Evolutionary conservation across 2,888 invertebrate species (phyloP).

Genomic region (Andrena bucephala): DNA sequence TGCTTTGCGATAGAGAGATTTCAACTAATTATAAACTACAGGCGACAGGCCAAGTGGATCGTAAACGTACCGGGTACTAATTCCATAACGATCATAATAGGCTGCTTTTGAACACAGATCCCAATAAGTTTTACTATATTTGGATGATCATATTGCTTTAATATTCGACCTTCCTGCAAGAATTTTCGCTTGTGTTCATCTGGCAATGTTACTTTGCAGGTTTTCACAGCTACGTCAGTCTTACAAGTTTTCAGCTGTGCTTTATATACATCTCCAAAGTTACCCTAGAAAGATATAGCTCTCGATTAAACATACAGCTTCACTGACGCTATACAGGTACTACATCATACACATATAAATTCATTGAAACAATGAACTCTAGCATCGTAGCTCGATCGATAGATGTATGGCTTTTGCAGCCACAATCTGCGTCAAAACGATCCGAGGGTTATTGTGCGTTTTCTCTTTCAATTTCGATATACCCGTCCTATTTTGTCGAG

Average conservation of each 20-base stretch:
- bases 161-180: constrained; percentile 96
- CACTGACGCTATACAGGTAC: not conserved
- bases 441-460: not conserved
- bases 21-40: not conserved
- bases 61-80: constrained; percentile 91
- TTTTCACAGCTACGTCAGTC: constrained; percentile 97
- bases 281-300: constrained; percentile 89
- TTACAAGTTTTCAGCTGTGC: constrained; percentile 93
- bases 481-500: constrained; percentile 97
- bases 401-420: not conserved
- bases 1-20: not conserved
- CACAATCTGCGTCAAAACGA: not conserved
- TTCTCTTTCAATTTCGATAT: constrained; percentile 79
- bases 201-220: constrained; percentile 96
- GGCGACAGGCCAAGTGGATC: not conserved
- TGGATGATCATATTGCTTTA: constrained; percentile 98
- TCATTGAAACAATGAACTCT: not conserved
- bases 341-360: not conserved
- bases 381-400: not conserved
- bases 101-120: constrained; percentile 98
- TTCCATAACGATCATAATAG: constrained; percentile 99
- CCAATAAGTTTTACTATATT: constrained; percentile 98
- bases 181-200: constrained; percentile 98
- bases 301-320: constrained; percentile 10
- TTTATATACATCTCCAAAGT: constrained; percentile 98